Conservation (phyloP, 2,113 vertebrate species). For the Proterorhinus semilunaris region DNA sequence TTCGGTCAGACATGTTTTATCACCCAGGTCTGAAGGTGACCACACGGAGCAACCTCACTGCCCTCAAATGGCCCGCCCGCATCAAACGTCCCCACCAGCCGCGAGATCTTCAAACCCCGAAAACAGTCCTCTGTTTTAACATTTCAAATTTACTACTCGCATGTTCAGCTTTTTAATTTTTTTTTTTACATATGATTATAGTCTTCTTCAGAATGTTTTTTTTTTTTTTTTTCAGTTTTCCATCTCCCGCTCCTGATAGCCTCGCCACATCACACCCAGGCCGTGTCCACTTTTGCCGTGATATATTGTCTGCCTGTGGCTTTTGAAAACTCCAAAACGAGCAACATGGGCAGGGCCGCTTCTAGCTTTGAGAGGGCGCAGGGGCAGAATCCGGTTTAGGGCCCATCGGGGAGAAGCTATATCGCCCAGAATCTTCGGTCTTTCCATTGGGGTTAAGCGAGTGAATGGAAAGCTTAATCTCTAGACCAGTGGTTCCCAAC, state of each 20-base stretch:
- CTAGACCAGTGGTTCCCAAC: too few species aligned
- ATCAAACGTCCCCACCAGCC: neutral
- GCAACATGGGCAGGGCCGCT: neutral
- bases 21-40: neutral
- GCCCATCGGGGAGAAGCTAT: too few species aligned
- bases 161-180: conserved; percentile 10
- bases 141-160: conserved; percentile 1
- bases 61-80: neutral
- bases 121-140: neutral
- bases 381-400: too few species aligned
- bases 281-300: neutral
- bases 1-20: neutral
- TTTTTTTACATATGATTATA: conserved; percentile 9
- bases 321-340: conserved; percentile 26
- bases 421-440: too few species aligned
- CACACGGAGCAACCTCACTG: too few species aligned
- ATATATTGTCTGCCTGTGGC: conserved; percentile 18
- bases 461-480: too few species aligned
- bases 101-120: neutral
- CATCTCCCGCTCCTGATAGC: neutral
- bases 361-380: too few species aligned
- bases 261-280: neutral
- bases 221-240: neutral
- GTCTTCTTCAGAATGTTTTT: neutral
- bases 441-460: too few species aligned